Percentiles rank a stretch among this genome's conserved stretches.
Evolutionary conservation across 2,888 invertebrate species (phyloP).

Genomic region (Cyrtodaria siliqua): DNA sequence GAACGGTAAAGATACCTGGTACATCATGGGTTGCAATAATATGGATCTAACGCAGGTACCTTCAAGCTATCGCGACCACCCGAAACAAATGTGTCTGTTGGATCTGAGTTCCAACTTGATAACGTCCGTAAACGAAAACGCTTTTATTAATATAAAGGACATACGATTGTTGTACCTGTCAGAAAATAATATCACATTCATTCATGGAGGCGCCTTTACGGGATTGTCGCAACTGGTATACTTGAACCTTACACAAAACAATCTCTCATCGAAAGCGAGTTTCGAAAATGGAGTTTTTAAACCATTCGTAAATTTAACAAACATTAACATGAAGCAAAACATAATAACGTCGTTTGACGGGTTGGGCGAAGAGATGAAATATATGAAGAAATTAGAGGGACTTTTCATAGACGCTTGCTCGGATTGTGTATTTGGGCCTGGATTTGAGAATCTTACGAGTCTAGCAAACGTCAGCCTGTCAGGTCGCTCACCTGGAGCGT

Average conservation of each 20-base stretch:
- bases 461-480: conserved; percentile 27
- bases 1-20: too few species aligned
- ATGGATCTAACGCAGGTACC: neutral
- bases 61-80: neutral
- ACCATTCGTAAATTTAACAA: conserved; percentile 11
- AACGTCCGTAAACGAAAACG: neutral
- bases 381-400: neutral
- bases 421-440: conserved; percentile 19
- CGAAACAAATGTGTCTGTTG: conserved; percentile 19
- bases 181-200: neutral
- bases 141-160: conserved; percentile 2
- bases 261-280: neutral
- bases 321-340: conserved; percentile 11
- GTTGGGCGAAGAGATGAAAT: conserved; percentile 7
- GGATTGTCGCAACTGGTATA: neutral
- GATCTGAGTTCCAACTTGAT: conserved; percentile 6
- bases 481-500: neutral
- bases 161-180: conserved; percentile 13
- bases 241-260: conserved; percentile 5
- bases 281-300: conserved; percentile 8
- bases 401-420: conserved; percentile 7
- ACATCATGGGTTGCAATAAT: conserved; percentile 8
- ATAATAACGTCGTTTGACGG: conserved; percentile 1
- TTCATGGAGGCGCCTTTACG: neutral
- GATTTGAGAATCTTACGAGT: conserved; percentile 18